Conservation (phyloP, 2,797 vertebrate species). For the Platyrinchus mystaceus region DNA sequence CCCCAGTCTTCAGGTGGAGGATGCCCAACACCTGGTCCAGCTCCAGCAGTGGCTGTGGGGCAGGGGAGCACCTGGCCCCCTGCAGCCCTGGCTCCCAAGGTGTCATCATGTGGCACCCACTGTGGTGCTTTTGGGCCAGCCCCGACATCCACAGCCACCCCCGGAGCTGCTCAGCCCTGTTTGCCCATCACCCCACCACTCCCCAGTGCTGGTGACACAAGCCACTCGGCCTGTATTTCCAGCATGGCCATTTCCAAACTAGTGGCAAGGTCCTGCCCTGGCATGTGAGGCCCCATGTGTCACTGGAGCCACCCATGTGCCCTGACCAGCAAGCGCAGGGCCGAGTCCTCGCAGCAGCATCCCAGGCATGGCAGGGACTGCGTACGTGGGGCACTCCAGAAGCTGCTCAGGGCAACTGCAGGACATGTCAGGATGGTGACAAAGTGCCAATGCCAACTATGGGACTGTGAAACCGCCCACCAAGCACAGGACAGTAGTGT, state of each 20-base stretch:
- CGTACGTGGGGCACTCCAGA: neutral
- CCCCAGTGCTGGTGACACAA: neutral
- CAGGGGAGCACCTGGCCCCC: neutral
- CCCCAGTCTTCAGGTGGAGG: rapidly evolving
- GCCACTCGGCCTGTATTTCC: neutral
- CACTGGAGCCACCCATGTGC: neutral
- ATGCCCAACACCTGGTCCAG: neutral
- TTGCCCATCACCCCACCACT: neutral
- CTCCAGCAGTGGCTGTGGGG: neutral
- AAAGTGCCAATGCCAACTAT: rapidly evolving
- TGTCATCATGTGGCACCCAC: neutral
- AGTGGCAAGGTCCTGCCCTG: neutral
- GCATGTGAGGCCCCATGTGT: rapidly evolving
- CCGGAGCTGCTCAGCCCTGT: neutral
- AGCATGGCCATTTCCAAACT: neutral
- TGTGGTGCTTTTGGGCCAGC: rapidly evolving
- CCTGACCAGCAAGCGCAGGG: rapidly evolving
- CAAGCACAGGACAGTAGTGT: neutral
- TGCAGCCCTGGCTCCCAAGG: neutral
- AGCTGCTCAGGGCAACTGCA: neutral
- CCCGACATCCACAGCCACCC: rapidly evolving
- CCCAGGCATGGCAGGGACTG: neutral
- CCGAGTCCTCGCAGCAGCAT: neutral
- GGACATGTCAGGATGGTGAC: neutral
- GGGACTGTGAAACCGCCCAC: neutral